Evolutionary conservation across 2,888 invertebrate genomes (phyloP), one percentile per base, ranked within the genome.

Genomic region (Drosophila paramelanica): DNA sequence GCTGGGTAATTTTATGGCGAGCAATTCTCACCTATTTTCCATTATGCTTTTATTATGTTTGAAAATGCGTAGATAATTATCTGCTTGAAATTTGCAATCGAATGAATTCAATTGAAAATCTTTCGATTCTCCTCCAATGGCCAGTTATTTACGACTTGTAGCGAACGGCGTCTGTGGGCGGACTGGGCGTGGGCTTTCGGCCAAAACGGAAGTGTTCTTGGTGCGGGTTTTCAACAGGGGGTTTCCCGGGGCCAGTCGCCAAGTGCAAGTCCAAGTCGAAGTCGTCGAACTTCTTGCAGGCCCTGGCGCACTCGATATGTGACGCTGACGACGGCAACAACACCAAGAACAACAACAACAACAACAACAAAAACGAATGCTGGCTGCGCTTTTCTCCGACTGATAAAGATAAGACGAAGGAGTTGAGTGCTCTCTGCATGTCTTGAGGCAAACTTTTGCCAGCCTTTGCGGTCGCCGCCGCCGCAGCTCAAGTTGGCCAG

Each of bases 381-480:
- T 68, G 55, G 50, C 67, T 72, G 66, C 67, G 77, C 80, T 69
- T 82, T 79, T 80, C 68, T 64, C 53, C 67, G 74, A 81, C 81
- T 84, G 83, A 83, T 87, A 81, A 79, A 87, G 83, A 84, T 84
- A 87, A 84, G 87, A 64, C 77, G 79, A 73, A 77, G 77, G 72
- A 79, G 81, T 74, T 81, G 78, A 78, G 64, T 62, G 72, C 59
- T 69, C 69, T 66, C 67, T 47, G 58, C 51, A 57, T 76, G 68
- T 57, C 73, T 67, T 59, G 58, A 70, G 52, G 65, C 67, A 72
- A 85, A 81, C 73, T 80, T 64, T 82, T 85, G 67, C 51, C 56
- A 67, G 75, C 64, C 67, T 72, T 68, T 79, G 79, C 76, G 73
- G 68, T 79, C 67, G 73, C 41, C 53, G n/a, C 8, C 36, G 50